Evolutionary conservation across 23 tunicate genomes (phyloP), one percentile per base, ranked within the genome.

Genomic region (Phallusia fumigata): DNA sequence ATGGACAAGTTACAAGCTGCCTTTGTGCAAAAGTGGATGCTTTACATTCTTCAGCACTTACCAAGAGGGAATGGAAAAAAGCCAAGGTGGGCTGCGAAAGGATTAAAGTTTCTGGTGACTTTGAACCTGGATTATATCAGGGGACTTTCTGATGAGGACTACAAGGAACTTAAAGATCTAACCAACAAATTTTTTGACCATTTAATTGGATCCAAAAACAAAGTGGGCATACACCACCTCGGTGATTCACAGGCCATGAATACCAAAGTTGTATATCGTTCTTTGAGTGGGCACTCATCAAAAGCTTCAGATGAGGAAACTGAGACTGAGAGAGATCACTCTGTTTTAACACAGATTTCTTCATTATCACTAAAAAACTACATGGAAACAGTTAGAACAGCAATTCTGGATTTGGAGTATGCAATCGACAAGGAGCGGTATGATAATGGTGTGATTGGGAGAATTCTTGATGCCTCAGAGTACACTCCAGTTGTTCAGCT

Each of bases 51-150:
- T 45, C 79, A 89, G 79, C 78, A 85, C 36, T 30, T 92, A 5
- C 82, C 88, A 16, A 69, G 82, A 33, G 98, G 98, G 0, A 85
- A 86, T 19, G 94, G 93, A 18, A 82, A 52, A 22, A 77, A 84
- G 44, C 98, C 98, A n/a, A 85, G 88, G 0, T 94, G 98, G 98
- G 95, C 98, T 19, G 81, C 85, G 3, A 51, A 94, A 85, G 98
- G 98, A 3, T 73, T 94, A 33, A 89, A 86, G 45, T 94, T 89
- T 76, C 53, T 94, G 35, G 84, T 86, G 0, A 80, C 33, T 32
- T 74, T 94, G n/a, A 87, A 80, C 65, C n/a, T 76, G 32, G 85
- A 79, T 33, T 75, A 80, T 33, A 44, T 89, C 18, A 58, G 12
- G 24, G 36, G 76, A 2, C 30, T 94, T 26, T 12, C 75, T 22